Conservation (phyloP, 2,888 invertebrate species). For the Sceliomorpha sp. region DNA sequence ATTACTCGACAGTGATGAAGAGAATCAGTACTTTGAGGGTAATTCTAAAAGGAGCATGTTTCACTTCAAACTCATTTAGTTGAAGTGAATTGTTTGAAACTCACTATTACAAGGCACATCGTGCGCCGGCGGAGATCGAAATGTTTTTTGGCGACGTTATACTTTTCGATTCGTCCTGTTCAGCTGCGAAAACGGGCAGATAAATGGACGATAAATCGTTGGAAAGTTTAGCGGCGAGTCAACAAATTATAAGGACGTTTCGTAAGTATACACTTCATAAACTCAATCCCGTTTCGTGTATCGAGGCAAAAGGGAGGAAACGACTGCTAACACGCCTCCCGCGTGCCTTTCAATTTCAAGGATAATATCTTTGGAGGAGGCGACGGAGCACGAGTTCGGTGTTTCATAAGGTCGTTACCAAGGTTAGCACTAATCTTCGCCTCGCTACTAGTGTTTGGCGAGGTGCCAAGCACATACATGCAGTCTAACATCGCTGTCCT, state of each 20-base stretch:
- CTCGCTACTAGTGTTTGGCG: conserved; percentile 67
- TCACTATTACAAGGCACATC: conserved; percentile 44
- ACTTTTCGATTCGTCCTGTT: neutral
- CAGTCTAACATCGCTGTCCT: conserved; percentile 65
- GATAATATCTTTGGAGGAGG: conserved; percentile 68
- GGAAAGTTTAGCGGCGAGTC: too few relatives aligned
- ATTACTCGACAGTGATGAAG: conserved; percentile 52
- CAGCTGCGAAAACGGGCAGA: too few relatives aligned
- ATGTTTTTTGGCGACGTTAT: conserved; percentile 28
- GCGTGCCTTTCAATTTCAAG: conserved; percentile 71
- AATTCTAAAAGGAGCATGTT: conserved; percentile 50
- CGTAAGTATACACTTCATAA: neutral
- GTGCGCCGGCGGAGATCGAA: conserved; percentile 18
- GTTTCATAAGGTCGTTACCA: conserved; percentile 73
- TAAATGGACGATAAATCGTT: too few relatives aligned
- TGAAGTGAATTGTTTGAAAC: conserved; percentile 46
- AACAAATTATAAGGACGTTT: neutral
- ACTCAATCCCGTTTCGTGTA: conserved; percentile 1
- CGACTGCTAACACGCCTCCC: conserved; percentile 47
- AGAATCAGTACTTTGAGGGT: conserved; percentile 52
- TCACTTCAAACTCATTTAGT: conserved; percentile 53
- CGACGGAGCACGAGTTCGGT: conserved; percentile 60
- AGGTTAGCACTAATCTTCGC: conserved; percentile 72
- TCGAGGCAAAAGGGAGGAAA: conserved; percentile 18
- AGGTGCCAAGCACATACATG: conserved; percentile 68